phyloP scores from a whole-genome alignment of 2,797 vertebrate genomes.

The Artibeus lituratus region DNA sequence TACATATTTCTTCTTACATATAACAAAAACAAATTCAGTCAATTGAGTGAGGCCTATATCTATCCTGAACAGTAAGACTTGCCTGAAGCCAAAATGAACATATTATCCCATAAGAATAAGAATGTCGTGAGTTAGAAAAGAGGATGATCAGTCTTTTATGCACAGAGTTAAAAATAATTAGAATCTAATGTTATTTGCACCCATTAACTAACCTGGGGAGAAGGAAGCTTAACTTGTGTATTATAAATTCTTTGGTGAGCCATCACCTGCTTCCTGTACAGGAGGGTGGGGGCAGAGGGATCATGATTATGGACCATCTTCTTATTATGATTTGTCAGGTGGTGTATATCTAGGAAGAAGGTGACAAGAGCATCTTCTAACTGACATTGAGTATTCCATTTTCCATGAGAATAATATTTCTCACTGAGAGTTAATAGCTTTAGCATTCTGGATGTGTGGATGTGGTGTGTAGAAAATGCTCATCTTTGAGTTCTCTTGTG shows the following conservation, averaged over 20 bases:
- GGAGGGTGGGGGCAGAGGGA: no score
- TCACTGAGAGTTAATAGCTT: not conserved
- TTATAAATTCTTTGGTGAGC: not conserved
- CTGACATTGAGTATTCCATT: not conserved
- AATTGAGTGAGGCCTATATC: not conserved
- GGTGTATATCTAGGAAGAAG: not conserved
- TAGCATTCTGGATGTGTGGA: not conserved
- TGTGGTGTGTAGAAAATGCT: not conserved
- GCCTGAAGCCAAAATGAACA: not conserved
- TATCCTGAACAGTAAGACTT: not conserved
- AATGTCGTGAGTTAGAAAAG: not conserved
- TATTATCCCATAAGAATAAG: not conserved
- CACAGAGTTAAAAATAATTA: not conserved
- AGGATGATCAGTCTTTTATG: not conserved
- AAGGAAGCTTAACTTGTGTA: not conserved
- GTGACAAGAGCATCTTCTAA: not conserved
- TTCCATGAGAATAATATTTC: not conserved
- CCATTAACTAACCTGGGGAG: not conserved
- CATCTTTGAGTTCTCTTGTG: not conserved
- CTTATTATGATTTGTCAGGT: not conserved
- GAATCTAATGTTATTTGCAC: not conserved
- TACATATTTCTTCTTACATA: not conserved
- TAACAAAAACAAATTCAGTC: not conserved
- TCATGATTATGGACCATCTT: not conserved
- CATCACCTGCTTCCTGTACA: not conserved